Percentiles rank a stretch among this genome's conserved stretches.
phyloP scores from a whole-genome alignment of 1,140 invertebrate species.

The Bathynomus jamesi region DNA sequence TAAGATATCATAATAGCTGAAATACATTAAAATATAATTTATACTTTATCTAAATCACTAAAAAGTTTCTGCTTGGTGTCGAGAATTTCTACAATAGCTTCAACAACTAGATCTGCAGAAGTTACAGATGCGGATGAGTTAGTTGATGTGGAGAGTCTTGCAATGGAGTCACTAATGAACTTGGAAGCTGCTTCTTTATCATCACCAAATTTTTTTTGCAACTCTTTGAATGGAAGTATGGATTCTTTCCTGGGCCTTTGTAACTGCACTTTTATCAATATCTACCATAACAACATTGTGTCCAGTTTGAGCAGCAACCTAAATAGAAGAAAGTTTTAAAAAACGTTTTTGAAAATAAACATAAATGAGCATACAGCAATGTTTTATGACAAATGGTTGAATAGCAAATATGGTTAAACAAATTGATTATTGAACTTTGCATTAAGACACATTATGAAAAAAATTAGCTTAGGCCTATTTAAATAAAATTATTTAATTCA shows the following conservation, averaged over 20 bases:
- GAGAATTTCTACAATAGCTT: conserved; percentile 81
- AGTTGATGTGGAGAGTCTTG: conserved; percentile 54
- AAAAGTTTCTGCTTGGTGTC: conserved; percentile 72
- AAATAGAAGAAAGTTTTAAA: conserved; percentile 42
- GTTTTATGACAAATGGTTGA: too few relatives aligned
- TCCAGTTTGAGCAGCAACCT: conserved; percentile 71
- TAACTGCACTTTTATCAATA: conserved; percentile 56
- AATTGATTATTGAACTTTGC: too few relatives aligned
- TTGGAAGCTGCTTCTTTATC: conserved; percentile 50
- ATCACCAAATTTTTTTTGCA: conserved; percentile 58
- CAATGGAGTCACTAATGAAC: conserved; percentile 57
- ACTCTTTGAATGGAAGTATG: conserved; percentile 60
- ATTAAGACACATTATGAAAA: too few relatives aligned
- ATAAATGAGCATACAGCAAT: too few relatives aligned
- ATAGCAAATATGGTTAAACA: too few relatives aligned
- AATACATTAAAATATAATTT: too few relatives aligned
- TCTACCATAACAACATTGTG: conserved; percentile 70
- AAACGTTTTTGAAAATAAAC: too few relatives aligned
- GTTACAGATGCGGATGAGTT: conserved; percentile 54
- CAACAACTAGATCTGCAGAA: conserved; percentile 67
- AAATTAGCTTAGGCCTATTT: too few relatives aligned
- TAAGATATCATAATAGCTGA: too few relatives aligned
- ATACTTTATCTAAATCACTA: conserved; percentile 46
- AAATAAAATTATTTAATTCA: too few relatives aligned
- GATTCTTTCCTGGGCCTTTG: conserved; percentile 62